phyloP scores from a whole-genome alignment of 2,113 vertebrate species.

The Mola mola region DNA sequence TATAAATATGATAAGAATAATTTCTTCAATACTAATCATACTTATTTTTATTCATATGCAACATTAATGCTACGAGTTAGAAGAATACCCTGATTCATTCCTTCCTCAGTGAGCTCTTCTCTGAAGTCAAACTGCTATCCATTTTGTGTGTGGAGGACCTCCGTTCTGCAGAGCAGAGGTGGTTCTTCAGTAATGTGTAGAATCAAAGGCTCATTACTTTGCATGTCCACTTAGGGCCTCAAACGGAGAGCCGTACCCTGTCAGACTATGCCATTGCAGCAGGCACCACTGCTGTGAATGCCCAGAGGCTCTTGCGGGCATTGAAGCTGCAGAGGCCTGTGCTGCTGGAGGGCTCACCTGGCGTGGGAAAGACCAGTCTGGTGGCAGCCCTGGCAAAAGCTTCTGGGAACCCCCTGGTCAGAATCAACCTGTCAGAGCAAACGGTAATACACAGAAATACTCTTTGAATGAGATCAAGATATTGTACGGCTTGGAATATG shows the following conservation, averaged over 20 bases:
- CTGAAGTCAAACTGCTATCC: too few relatives aligned
- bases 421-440: conserved; percentile 98
- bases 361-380: conserved; percentile 97
- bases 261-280: conserved; percentile 90
- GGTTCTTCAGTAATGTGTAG: too few relatives aligned
- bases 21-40: too few relatives aligned
- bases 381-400: conserved; percentile 93
- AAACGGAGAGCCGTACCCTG: conserved; percentile 76
- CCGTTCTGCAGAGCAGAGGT: not conserved
- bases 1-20: too few relatives aligned
- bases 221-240: conserved; percentile 76
- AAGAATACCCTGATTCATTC: too few relatives aligned
- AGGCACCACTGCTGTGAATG: conserved; percentile 93
- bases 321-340: conserved; percentile 92
- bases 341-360: conserved; percentile 95
- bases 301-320: conserved; percentile 90
- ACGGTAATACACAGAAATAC: conserved; percentile 85
- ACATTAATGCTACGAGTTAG: too few relatives aligned
- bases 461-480: too few relatives aligned
- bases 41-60: too few relatives aligned
- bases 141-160: too few relatives aligned
- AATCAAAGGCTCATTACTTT: not conserved
- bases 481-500: not conserved
- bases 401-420: conserved; percentile 91
- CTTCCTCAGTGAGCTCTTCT: too few relatives aligned